Percentiles rank a stretch among this genome's conserved stretches.
Conservation (phyloP, 2,797 vertebrate species). For the Sibirionetta formosa region DNA sequence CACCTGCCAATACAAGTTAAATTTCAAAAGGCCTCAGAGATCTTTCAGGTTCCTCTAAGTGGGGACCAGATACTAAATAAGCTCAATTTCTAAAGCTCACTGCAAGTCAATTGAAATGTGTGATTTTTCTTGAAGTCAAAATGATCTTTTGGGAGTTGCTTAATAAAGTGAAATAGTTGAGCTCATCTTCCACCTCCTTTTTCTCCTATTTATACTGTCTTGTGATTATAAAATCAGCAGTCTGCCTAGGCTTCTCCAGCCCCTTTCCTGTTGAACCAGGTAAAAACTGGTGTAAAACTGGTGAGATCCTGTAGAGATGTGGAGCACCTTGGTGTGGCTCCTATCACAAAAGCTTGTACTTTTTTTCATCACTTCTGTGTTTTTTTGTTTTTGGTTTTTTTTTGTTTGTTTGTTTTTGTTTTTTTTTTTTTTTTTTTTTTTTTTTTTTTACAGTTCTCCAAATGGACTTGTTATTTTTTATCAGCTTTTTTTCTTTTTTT, state of each 20-base stretch:
- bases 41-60: neutral
- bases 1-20: neutral
- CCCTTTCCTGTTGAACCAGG: fast-evolving
- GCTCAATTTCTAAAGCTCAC: neutral
- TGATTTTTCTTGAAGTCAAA: neutral
- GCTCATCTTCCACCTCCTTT: neutral
- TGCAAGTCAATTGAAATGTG: neutral
- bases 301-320: fast-evolving
- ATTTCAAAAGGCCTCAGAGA: neutral
- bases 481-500: neutral
- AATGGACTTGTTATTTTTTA: neutral
- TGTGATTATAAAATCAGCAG: neutral
- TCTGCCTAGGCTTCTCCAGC: neutral
- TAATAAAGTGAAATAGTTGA: fast-evolving
- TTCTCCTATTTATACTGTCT: neutral
- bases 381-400: too few relatives aligned
- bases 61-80: neutral
- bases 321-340: neutral
- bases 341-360: neutral
- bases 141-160: neutral
- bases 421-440: too few relatives aligned
- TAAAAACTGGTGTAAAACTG: too few relatives aligned
- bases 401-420: too few relatives aligned
- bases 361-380: neutral
- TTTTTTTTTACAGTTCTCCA: fast-evolving